Conservation (phyloP, 2,797 vertebrate genomes). For the Hipposideros larvatus region DNA sequence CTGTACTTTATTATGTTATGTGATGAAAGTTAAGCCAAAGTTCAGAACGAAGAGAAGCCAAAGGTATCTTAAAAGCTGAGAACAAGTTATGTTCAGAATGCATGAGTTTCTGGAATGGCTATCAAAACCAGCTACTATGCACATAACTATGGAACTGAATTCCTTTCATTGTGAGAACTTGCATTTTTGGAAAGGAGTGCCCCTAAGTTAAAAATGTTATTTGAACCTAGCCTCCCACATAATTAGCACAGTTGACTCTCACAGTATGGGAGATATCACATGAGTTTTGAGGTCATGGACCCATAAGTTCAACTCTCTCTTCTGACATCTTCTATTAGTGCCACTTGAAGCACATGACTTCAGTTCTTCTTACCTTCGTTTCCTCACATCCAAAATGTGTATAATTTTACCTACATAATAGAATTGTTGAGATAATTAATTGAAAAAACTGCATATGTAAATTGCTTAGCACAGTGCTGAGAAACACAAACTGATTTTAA, state of each 20-base stretch:
- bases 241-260: not conserved
- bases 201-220: not conserved
- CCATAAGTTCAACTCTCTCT: not conserved
- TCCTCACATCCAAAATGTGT: not conserved
- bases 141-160: not conserved
- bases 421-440: not conserved
- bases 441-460: not conserved
- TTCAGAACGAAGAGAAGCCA: conserved; percentile 8
- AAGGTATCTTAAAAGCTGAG: conserved; percentile 33
- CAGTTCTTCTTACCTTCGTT: not conserved
- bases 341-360: not conserved
- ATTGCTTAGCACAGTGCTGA: not conserved
- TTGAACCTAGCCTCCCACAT: not conserved
- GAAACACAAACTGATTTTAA: not conserved
- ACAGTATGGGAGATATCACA: too few relatives aligned
- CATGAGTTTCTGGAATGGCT: not conserved
- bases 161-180: not conserved
- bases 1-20: conserved; percentile 20
- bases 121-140: not conserved
- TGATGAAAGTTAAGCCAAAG: conserved; percentile 38
- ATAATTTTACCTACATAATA: not conserved
- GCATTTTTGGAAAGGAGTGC: not conserved
- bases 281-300: not conserved
- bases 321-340: not conserved
- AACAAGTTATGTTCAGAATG: conserved; percentile 47